These are phyloP conservation scores for Porphyrio hochstetteri DNA, from an alignment of 2,113 vertebrate genomes.

Conservation along the genomic window DNA sequence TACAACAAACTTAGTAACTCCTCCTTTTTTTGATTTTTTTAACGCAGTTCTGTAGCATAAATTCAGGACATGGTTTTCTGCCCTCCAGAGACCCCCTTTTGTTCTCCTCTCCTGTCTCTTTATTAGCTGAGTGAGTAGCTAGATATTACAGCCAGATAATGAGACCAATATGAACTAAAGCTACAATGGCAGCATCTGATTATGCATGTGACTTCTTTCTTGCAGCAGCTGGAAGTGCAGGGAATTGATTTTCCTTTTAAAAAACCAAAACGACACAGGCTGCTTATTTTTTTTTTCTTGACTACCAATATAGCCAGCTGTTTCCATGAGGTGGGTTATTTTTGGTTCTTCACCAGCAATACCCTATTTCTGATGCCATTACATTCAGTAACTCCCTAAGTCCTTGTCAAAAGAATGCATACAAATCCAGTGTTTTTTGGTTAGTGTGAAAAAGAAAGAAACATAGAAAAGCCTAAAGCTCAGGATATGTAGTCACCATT, in stretches of 20 bases:
- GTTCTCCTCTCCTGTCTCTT: neutral
- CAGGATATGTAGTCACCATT: neutral
- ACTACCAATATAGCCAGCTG: neutral
- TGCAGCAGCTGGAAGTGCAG: neutral
- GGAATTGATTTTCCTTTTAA: neutral
- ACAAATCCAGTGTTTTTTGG: neutral
- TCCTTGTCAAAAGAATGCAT: neutral
- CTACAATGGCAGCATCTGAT: neutral
- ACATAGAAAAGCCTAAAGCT: neutral
- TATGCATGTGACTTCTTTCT: neutral
- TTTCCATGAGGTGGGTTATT: neutral
- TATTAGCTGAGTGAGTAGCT: neutral
- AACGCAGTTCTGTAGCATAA: neutral
- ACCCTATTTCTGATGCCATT: neutral
- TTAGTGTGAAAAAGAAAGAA: neutral
- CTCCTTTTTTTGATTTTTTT: neutral
- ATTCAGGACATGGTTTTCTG: neutral
- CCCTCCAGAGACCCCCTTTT: neutral
- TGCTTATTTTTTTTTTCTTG: neutral
- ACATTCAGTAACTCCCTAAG: neutral
- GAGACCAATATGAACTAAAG: neutral
- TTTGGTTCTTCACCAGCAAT: neutral
- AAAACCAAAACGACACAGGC: neutral
- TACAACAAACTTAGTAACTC: neutral
- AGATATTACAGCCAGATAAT: neutral